Conservation (phyloP, 2,113 vertebrate genomes). For the Lycaon pictus region DNA sequence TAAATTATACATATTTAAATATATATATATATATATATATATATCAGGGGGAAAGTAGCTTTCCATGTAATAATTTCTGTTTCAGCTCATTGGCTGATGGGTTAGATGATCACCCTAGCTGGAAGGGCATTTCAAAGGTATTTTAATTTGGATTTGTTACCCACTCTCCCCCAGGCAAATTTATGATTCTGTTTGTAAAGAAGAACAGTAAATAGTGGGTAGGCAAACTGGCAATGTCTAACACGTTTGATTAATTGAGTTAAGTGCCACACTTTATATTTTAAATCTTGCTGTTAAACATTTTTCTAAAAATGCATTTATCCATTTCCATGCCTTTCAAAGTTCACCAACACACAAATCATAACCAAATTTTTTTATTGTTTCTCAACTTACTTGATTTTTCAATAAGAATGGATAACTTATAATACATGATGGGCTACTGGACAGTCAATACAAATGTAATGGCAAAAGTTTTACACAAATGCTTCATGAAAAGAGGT, state of each 20-base stretch:
- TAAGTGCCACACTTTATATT: conserved; percentile 21
- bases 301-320: neutral
- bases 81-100: neutral
- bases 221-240: neutral
- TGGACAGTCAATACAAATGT: neutral
- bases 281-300: conserved; percentile 31
- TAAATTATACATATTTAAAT: neutral
- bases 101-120: neutral
- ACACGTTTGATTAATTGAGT: neutral
- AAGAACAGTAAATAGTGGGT: neutral
- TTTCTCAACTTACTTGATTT: neutral
- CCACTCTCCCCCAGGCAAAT: neutral
- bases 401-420: neutral
- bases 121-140: neutral
- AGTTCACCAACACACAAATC: neutral
- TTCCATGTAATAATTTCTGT: neutral
- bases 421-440: neutral
- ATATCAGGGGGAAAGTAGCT: neutral
- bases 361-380: neutral
- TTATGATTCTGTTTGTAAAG: conserved; percentile 17
- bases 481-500: neutral
- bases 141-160: neutral
- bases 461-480: neutral
- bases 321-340: neutral
- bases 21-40: neutral